Evolutionary conservation across 2,113 vertebrate species (phyloP).

Genomic region (human (Homo sapiens)): GRCh38 chr6:114651001-114651500

Average conservation of each 20-base stretch:
- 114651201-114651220: neutral
- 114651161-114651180: neutral
- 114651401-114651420: neutral
- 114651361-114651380: constrained; percentile 25
- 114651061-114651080: neutral
- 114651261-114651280: neutral
- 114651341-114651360: neutral
- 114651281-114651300: neutral
- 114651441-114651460: neutral
- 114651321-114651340: neutral
- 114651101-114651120: neutral
- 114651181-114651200: neutral
- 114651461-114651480: neutral
- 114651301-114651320: neutral
- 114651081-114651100: neutral
- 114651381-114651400: neutral
- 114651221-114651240: neutral
- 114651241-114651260: neutral
- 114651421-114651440: neutral
- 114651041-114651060: neutral
- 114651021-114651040: neutral
- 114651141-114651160: neutral
- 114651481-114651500: neutral
- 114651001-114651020: neutral
- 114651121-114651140: neutral